These are phyloP conservation scores for Salvator merianae DNA, from an alignment of 2,113 vertebrate genomes.

Conservation along the genomic window DNA sequence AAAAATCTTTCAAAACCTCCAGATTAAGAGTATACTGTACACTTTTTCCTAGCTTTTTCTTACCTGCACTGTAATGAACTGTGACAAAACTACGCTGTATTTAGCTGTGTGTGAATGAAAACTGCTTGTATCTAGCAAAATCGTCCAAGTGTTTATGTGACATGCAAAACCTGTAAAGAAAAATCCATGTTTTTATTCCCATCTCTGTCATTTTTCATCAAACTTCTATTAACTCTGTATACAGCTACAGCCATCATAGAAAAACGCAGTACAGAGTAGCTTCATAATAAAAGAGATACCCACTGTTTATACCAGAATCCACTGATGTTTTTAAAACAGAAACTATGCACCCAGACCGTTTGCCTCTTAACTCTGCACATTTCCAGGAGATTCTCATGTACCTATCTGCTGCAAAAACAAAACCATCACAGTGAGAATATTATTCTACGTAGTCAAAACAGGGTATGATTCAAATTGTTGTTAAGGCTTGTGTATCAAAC, in stretches of 20 bases:
- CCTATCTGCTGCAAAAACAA: no score
- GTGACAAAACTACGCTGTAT: slow-evolving; percentile 78
- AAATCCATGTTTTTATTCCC: slow-evolving; percentile 22
- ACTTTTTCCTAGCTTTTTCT: slow-evolving; percentile 76
- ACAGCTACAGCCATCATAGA: not conserved
- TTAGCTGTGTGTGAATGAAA: slow-evolving; percentile 82
- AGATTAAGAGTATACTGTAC: slow-evolving; percentile 72
- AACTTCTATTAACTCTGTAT: not conserved
- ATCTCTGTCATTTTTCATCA: not conserved
- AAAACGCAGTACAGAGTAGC: not conserved
- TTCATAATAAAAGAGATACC: not conserved
- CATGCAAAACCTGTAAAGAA: slow-evolving; percentile 75
- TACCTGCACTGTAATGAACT: slow-evolving; percentile 76
- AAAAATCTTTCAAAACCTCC: slow-evolving; percentile 71
- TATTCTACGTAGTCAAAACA: not conserved
- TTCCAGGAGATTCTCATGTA: not conserved
- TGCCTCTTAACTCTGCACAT: not conserved
- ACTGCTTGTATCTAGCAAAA: slow-evolving; percentile 86
- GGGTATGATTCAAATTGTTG: not conserved
- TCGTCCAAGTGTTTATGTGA: slow-evolving; percentile 76
- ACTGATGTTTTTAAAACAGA: not conserved
- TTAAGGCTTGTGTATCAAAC: no score
- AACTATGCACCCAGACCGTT: not conserved
- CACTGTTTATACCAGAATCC: not conserved
- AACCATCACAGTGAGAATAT: not conserved